Base-by-base conservation (phyloP, 1,140 invertebrate species). In the Oreohelix idahoensis region DNA sequence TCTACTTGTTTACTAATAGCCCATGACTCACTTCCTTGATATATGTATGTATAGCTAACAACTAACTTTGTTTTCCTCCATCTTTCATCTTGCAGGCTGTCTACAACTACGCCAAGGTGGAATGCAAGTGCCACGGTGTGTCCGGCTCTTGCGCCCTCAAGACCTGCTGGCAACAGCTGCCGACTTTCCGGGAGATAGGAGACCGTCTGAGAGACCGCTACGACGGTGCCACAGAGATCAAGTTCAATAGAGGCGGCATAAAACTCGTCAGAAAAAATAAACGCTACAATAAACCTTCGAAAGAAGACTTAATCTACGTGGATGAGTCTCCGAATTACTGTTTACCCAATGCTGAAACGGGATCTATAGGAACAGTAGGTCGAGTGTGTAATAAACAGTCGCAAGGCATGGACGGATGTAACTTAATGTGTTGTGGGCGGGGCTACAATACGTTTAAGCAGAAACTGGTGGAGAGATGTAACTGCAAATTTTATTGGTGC, bases 51-150 rank as follows among this genome's bases (percentile, higher is more conserved):
- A n/a, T n/a, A n/a, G n/a, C n/a, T n/a, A n/a, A n/a, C n/a, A n/a
- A n/a, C n/a, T n/a, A n/a, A n/a, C n/a, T n/a, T n/a, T n/a, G n/a
- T n/a, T n/a, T 58, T 58, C 20, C 53, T 23, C 5, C 23, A 58
- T 20, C 10, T 58, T 23, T 74, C 81, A 90, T 87, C 90, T 84
- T 32, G 8, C 89, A 98, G 96, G 96, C 97, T 2, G 96, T 98
- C 45, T 96, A 97, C 87, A 96, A 96, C 90, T 96, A 96, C 90
- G 96, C 96, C 0, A 95, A 95, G 87, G 96, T 98, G 10, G 97
- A 96, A 8, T 98, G 97, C 93, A 98, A 98, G 91, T 98, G 97
- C 90, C 97, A 98, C 89, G 97, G 97, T 0, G 97, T 98, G 2
- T 98, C 96, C 0, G 95, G 95, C 8, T 97, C 97, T 4, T 98